Conservation (phyloP, 2,797 vertebrate species). For the Hemitrygon akajei region DNA sequence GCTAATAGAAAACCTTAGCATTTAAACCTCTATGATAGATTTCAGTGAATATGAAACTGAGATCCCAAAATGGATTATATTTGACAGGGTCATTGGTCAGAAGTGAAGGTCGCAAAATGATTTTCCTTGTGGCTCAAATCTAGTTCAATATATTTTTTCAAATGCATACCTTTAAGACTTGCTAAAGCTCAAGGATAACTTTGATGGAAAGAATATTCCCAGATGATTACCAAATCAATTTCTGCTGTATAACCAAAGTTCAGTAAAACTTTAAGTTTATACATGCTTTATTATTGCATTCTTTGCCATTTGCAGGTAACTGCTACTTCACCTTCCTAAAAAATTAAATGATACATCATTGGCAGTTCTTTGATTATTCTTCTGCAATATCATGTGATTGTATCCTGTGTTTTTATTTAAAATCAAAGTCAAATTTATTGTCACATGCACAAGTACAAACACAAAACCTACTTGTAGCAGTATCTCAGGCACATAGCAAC, state of each 20-base stretch:
- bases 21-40: slow-evolving; percentile 5
- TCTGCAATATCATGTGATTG: not conserved
- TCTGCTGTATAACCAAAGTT: not conserved
- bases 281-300: not conserved
- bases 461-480: too few relatives aligned
- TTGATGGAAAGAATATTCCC: slow-evolving; percentile 24
- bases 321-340: not conserved
- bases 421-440: too few relatives aligned
- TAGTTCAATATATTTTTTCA: slow-evolving; percentile 12
- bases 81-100: slow-evolving; percentile 10
- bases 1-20: not conserved
- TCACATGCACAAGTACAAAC: too few relatives aligned
- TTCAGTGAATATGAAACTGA: not conserved
- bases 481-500: too few relatives aligned
- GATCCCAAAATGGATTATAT: not conserved
- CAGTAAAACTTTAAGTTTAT: not conserved
- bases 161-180: not conserved
- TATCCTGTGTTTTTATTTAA: not conserved
- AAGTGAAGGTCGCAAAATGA: slow-evolving; percentile 8
- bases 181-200: slow-evolving; percentile 3
- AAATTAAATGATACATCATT: not conserved
- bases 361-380: not conserved
- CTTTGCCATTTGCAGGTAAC: not conserved
- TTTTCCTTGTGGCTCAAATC: slow-evolving; percentile 23
- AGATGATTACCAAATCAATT: not conserved